These are phyloP conservation scores for Cromileptes altivelis DNA, from an alignment of 2,113 vertebrate species.

Conservation along the genomic window DNA sequence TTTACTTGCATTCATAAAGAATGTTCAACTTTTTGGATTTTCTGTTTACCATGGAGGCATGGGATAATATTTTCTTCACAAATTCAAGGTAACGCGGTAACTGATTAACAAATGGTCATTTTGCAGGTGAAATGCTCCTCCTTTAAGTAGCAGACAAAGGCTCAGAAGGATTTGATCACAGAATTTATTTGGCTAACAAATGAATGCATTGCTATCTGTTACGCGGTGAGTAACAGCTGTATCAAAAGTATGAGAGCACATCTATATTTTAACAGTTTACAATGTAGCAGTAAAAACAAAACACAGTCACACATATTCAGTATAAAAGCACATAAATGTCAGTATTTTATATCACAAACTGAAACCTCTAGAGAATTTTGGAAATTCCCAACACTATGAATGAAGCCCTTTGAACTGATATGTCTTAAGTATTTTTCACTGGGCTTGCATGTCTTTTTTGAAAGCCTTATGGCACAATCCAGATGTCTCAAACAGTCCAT, in stretches of 20 bases:
- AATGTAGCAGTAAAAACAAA: background rate
- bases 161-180: background rate
- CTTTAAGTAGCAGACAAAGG: background rate
- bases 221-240: conserved; percentile 1
- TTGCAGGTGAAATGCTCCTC: too few species aligned
- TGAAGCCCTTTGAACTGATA: background rate
- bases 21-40: too few species aligned
- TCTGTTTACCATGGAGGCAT: too few species aligned
- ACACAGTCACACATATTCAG: background rate
- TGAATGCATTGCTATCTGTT: background rate
- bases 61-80: too few species aligned
- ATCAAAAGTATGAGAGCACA: conserved; percentile 10
- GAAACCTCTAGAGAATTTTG: background rate
- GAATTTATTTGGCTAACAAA: conserved; percentile 18
- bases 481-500: background rate
- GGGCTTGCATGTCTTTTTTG: background rate
- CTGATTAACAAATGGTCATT: too few species aligned
- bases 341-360: background rate
- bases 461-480: background rate
- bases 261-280: background rate
- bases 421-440: background rate
- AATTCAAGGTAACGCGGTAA: too few species aligned
- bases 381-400: background rate
- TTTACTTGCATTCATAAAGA: too few species aligned
- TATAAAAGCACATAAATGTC: background rate